Base-by-base conservation (phyloP, 1,140 invertebrate genomes). In the Ceratosolen fusciceps region DNA sequence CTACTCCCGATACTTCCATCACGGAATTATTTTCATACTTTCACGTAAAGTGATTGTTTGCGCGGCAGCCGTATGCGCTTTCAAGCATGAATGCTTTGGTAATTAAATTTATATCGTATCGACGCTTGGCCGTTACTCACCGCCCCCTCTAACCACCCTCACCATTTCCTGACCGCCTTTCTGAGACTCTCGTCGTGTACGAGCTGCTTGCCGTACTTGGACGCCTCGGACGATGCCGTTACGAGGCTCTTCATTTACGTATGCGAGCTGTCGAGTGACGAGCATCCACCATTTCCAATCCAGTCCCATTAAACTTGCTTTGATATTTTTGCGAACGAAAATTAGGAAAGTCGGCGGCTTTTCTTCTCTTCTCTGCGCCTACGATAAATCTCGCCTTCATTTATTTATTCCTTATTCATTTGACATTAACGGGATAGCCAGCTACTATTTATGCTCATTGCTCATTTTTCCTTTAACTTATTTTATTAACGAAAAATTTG, bases 71-170 rank as follows among this genome's bases (percentile, higher is more conserved):
- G 84, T 86, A 84, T 88, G 86, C 85, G 87, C 85, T 84, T 71
- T 88, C 84, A 85, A 86, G 88, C 87, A 87, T 88, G 86, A 89
- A 88, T 85, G 82, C 80, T 83, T 84, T 78, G 85, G 85, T 90
- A 89, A 90, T 90, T 89, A 90, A 90, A 90, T 90, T 90, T 89
- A 89, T 88, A 88, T 88, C 83, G 83, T 84, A 87, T 88, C 86
- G 83, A 88, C 81, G 81, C 81, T 78, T 76, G 82, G 79, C 83
- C 82, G 82, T 80, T 84, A 82, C 81, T 82, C 83, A 84, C 79
- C 80, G 82, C 84, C 75, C 81, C 76, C 83, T 58, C 75, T 29
- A 16, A n/a, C 39, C 65, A 19, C 21, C 65, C 8, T 26, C 34
- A 19, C 62, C 75, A 78, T 72, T 34, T 68, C 74, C 47, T 49